These are phyloP conservation scores for Atlantisia rogersi DNA, from an alignment of 2,113 vertebrate genomes.

Conservation along the genomic window DNA sequence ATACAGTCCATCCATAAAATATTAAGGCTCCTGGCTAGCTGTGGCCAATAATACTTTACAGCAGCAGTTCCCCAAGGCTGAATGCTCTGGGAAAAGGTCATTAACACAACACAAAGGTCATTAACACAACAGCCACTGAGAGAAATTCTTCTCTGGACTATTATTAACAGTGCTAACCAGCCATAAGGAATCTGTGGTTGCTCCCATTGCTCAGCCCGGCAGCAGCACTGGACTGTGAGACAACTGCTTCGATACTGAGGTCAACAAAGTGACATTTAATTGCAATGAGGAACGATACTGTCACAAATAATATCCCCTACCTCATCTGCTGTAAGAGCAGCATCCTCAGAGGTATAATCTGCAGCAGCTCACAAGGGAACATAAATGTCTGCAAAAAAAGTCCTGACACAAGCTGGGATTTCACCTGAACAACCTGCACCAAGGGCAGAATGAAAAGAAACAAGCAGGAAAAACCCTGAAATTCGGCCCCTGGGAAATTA, in stretches of 20 bases:
- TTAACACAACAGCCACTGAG: neutral
- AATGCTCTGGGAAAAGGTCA: slow-evolving; percentile 16
- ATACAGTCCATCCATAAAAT: slow-evolving; percentile 21
- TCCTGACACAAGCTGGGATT: rapidly evolving
- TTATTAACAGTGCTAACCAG: neutral
- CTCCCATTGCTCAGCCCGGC: neutral
- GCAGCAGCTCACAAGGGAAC: neutral
- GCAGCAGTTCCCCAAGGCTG: neutral
- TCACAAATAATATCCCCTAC: too few relatives aligned
- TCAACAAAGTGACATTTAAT: neutral
- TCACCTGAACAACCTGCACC: neutral
- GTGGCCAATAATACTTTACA: neutral
- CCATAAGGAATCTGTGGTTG: neutral
- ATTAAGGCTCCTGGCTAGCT: neutral
- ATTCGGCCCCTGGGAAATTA: neutral
- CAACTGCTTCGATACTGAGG: neutral
- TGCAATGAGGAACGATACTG: rapidly evolving
- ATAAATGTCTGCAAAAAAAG: neutral
- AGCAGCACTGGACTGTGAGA: neutral
- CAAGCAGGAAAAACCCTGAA: neutral
- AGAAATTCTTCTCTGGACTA: neutral
- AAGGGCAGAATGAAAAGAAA: neutral
- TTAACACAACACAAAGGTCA: slow-evolving; percentile 29
- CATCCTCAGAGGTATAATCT: neutral
- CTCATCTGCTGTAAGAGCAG: neutral